Percentiles rank a stretch among this genome's conserved stretches.
Evolutionary conservation across 2,797 vertebrate species (phyloP).

Genomic region (Triplophysa yarkandensis): DNA sequence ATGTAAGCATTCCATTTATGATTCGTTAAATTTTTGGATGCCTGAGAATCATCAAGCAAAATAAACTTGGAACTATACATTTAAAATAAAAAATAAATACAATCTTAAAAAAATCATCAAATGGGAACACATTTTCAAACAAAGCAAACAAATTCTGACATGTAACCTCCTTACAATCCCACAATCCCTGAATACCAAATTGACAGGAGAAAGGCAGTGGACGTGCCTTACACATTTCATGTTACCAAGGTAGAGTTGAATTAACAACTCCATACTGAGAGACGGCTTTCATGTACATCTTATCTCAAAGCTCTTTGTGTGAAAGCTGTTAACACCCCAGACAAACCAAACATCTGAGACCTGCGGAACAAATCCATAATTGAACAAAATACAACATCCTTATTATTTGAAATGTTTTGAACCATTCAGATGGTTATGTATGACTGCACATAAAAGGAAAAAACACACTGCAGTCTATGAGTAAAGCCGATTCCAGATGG

Average conservation of each 20-base stretch:
- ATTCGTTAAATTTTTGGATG: neutral
- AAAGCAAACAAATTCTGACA: conserved; percentile 12
- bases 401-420: neutral
- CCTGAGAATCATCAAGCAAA: conserved; percentile 7
- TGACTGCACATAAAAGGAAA: neutral
- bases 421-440: neutral
- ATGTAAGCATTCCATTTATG: neutral
- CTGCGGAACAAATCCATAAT: neutral
- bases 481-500: neutral
- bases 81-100: conserved; percentile 28
- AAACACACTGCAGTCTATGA: conserved; percentile 1
- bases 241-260: neutral
- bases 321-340: conserved; percentile 3
- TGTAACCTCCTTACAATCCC: too few species aligned
- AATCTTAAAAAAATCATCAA: conserved; percentile 13
- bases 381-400: neutral
- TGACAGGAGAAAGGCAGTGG: neutral
- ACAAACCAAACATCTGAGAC: neutral
- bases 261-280: neutral
- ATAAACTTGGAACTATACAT: neutral
- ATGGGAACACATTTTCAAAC: neutral
- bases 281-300: neutral
- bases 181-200: conserved; percentile 5
- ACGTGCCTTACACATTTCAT: neutral
- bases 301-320: conserved; percentile 1